Evolutionary conservation across 2,113 vertebrate genomes (phyloP), one percentile per base, ranked within the genome.

Genomic region (Semnornis frantzii): DNA sequence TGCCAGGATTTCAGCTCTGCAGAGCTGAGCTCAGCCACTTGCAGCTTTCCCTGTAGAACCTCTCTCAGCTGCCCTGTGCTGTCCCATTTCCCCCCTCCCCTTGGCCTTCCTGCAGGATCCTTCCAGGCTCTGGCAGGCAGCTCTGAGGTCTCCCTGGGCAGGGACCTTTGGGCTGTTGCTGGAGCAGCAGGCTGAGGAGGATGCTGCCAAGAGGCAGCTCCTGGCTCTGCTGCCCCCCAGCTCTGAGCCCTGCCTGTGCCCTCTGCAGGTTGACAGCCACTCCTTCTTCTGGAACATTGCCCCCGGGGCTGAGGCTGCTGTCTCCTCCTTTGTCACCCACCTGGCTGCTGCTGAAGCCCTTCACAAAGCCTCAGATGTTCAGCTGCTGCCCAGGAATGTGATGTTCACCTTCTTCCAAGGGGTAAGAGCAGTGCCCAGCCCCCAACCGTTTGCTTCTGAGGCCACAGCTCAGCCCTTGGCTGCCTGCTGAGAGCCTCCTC

Each of bases 341-440:
- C 93, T 99, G 89, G 99, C 99, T 1, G 98, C 98, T 0, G 98
- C 98, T 2, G 98, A 99, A 72, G 99, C 99, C 11, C 96, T 99
- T 34, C 97, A 97, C 2, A 97, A 97, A 31, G 86, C 75, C 3
- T 96, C 97, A 0, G 97, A 98, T 6, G 54, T 92, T 15, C 42
- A 93, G 25, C 2, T 96, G 60, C 24, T 97, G 87, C 95, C 97
- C 33, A 97, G 92, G 46, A 99, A 98, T 66, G 98, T 99, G 75
- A 97, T 99, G 97, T 99, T 99, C 85, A 94, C 98, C 91, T 99
- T 99, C 96, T 99, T 99, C 94, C 98, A 99, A 75, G 99, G 99
- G 98, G 99, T 99, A 81, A 95, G 98, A 96, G 33, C 73, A 23
- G 44, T 2, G 2, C 48, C 44, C 44, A 3, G 17, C 4, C 0